Evolutionary conservation across 2,113 vertebrate species (phyloP), one percentile per base, ranked within the genome.

Genomic region (Hyla sarda): DNA sequence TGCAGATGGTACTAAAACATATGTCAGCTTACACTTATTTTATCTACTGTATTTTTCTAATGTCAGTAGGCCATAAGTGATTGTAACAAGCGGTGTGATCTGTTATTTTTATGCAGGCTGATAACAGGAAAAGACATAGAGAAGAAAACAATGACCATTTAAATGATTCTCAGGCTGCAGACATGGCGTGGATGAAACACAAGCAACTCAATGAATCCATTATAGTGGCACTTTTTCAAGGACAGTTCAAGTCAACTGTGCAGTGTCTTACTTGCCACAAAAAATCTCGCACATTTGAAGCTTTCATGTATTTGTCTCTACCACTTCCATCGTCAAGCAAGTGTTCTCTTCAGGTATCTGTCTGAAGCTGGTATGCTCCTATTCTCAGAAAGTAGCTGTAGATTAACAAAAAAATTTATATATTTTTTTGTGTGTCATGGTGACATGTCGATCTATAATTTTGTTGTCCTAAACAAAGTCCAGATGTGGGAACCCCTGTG

Each of bases 191-290:
- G 98, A 94, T 92, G 92, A 98, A 99, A 75, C 98, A 99, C 93
- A 99, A 97, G 48, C 94, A 96, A 88, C 96, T 99, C 88, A 99
- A 99, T 0, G 97, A 98, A 74, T 99, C 98, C 28, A 96, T 99
- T 32, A 98, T 99, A 0, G 98, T 99, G 23, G 94, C 96, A 0
- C 95, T 99, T 75, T 99, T 99, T 82, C 98, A 99, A 93, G 98
- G 98, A 5, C 98, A 99, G 90, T 99, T 99, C 92, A 99, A 99
- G 81, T 99, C 98, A 77, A 99, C 97, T 0, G 97, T 99, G 80
- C 97, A 99, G 93, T 99, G 98, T 92, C 95, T 97, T 84, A 98
- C 96, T 0, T 99, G 98, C 88, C 96, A 98, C 89, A 96, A 93
- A 91, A 98, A 96, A 90, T 99, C 97, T 0, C 91, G 97, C 85